These are phyloP conservation scores for Paguma larvata DNA, from an alignment of 2,797 vertebrate species.

Conservation along the genomic window DNA sequence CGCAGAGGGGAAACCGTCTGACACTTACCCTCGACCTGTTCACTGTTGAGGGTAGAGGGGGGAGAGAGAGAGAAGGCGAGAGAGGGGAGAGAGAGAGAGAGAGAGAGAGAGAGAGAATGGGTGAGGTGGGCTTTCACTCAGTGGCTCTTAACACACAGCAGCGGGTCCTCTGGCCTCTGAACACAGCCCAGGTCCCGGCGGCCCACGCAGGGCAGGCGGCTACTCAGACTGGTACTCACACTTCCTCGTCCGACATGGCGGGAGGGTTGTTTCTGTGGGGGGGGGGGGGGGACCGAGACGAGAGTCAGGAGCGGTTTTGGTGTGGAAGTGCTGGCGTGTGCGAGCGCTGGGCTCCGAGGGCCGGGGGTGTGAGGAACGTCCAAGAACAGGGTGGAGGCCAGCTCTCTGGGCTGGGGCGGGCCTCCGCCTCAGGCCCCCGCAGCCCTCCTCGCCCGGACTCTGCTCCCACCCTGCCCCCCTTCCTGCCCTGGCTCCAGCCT, in stretches of 20 bases:
- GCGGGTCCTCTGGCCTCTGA: neutral
- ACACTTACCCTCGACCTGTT: slow-evolving; percentile 94
- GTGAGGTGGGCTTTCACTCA: neutral
- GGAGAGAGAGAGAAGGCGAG: neutral
- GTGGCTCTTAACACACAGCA: too few species aligned
- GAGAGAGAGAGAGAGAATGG: slow-evolving; percentile 53
- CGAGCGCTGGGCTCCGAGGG: neutral
- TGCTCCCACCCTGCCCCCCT: neutral
- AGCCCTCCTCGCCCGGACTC: neutral
- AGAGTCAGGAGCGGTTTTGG: neutral
- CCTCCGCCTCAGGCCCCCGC: neutral
- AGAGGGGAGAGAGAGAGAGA: neutral
- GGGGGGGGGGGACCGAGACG: slow-evolving; percentile 62
- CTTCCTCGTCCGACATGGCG: slow-evolving; percentile 98
- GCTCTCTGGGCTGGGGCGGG: neutral
- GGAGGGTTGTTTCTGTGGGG: slow-evolving; percentile 88
- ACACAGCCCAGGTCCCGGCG: neutral
- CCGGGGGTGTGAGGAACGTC: too few species aligned
- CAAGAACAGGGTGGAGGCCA: fast-evolving
- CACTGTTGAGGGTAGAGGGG: slow-evolving; percentile 87
- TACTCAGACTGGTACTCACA: slow-evolving; percentile 90
- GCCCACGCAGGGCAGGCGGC: fast-evolving
- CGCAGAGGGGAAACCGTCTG: neutral
- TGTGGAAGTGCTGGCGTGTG: fast-evolving
- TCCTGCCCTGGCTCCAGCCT: neutral